These are phyloP conservation scores for Amblyjoppa fuscipennis DNA, from an alignment of 2,888 invertebrate species.

Conservation along the genomic window DNA sequence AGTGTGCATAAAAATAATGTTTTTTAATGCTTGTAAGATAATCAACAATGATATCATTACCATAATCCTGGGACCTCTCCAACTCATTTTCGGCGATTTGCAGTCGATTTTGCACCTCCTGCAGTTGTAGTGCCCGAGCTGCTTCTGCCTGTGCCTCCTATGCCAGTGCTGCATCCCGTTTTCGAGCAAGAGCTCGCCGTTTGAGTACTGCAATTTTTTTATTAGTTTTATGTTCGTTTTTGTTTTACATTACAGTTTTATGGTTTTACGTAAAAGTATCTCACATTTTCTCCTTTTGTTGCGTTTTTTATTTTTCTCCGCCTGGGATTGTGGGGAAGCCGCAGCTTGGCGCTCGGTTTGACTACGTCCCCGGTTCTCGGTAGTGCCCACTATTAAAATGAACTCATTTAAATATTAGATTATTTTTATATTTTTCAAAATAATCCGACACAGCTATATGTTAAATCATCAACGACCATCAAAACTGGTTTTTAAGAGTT, in stretches of 20 bases:
- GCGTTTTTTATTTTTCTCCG: neutral
- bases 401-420: neutral
- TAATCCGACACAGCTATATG: neutral
- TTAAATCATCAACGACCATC: neutral
- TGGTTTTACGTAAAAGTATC: neutral
- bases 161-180: too few species aligned
- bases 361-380: neutral
- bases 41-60: too few species aligned
- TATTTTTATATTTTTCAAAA: neutral
- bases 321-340: neutral
- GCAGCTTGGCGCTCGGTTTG: neutral
- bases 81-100: too few species aligned
- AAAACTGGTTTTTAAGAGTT: neutral
- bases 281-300: neutral
- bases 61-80: too few species aligned
- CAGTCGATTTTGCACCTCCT: too few species aligned
- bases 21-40: too few species aligned
- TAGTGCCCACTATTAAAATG: neutral
- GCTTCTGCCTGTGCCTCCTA: too few species aligned
- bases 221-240: neutral
- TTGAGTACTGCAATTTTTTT: neutral
- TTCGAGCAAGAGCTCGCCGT: too few species aligned
- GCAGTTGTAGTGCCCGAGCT: too few species aligned
- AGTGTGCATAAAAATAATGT: too few species aligned
- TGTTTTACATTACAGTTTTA: too few species aligned